These are phyloP conservation scores for Nestor notabilis DNA, from an alignment of 2,113 vertebrate genomes.

Conservation along the genomic window DNA sequence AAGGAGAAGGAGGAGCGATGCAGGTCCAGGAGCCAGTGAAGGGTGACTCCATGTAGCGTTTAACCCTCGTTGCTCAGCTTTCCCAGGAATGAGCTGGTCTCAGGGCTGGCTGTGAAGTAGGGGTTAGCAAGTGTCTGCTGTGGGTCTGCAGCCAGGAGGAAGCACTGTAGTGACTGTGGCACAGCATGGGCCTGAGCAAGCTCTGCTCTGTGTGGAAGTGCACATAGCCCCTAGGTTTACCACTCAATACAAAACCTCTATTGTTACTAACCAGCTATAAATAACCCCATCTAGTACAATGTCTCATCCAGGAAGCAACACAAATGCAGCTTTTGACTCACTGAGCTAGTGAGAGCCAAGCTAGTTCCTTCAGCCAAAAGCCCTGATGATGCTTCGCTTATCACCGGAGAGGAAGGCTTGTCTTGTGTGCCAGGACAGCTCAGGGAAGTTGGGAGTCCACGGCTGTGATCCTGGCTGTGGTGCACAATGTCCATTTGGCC, in stretches of 20 bases:
- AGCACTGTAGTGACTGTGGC: fast-evolving
- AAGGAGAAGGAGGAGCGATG: fast-evolving
- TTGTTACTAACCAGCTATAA: slow-evolving; percentile 50
- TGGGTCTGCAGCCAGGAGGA: not conserved
- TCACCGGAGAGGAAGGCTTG: not conserved
- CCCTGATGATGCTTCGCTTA: not conserved
- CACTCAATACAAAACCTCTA: slow-evolving; percentile 14
- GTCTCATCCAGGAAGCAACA: slow-evolving; percentile 62
- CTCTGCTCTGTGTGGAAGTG: not conserved
- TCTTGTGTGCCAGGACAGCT: not conserved
- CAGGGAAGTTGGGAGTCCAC: not conserved
- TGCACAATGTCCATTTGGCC: not conserved
- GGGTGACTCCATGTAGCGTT: not conserved
- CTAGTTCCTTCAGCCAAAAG: not conserved
- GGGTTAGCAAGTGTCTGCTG: fast-evolving
- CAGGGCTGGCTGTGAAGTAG: not conserved
- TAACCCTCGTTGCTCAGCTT: not conserved
- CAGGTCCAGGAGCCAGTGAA: not conserved
- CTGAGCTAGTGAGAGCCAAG: slow-evolving; percentile 38
- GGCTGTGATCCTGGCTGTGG: not conserved
- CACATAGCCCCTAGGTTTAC: not conserved
- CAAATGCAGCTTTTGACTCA: slow-evolving; percentile 55
- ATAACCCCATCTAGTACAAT: slow-evolving; percentile 41
- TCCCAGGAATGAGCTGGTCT: not conserved
- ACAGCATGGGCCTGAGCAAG: not conserved